Percentiles rank a stretch among this genome's conserved stretches.
Conservation (phyloP, 2,797 vertebrate species). For the Clarias laeviceps region DNA sequence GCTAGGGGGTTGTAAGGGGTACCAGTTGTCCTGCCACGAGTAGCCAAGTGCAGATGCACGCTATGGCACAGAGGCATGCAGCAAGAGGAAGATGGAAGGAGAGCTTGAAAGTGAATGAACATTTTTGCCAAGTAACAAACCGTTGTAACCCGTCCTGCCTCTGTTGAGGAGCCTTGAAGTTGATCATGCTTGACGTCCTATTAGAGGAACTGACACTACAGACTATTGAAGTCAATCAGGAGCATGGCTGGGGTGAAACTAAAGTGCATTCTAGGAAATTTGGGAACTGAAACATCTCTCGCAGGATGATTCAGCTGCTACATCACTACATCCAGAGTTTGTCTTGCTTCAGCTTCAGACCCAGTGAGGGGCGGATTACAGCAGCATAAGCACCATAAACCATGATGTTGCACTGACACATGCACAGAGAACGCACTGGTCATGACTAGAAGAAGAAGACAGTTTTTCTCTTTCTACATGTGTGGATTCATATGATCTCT, state of each 20-base stretch:
- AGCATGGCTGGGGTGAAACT: constrained; percentile 80
- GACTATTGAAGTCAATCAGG: constrained; percentile 91
- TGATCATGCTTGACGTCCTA: constrained; percentile 86
- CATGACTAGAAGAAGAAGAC: not conserved
- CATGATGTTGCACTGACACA: not conserved
- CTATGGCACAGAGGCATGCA: not conserved
- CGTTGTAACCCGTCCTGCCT: constrained; percentile 69
- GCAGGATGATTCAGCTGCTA: constrained; percentile 69
- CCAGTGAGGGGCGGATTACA: constrained; percentile 92
- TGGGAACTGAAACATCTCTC: constrained; percentile 80
- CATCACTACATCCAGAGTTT: constrained; percentile 82
- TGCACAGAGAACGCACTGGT: not conserved
- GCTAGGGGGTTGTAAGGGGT: constrained; percentile 73
- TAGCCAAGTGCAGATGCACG: constrained; percentile 75
- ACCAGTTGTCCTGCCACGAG: constrained; percentile 73
- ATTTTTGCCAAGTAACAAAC: not conserved
- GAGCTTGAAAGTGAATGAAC: not conserved
- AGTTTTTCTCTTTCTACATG: not conserved
- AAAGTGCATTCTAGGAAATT: constrained; percentile 80
- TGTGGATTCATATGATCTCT: not conserved
- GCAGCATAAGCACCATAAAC: constrained; percentile 18
- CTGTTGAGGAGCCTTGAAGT: constrained; percentile 86
- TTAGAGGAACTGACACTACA: constrained; percentile 89
- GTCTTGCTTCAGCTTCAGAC: constrained; percentile 77
- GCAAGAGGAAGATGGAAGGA: not conserved